These are phyloP conservation scores for Nettapus auritus DNA, from an alignment of 2,113 vertebrate species.

Conservation along the genomic window DNA sequence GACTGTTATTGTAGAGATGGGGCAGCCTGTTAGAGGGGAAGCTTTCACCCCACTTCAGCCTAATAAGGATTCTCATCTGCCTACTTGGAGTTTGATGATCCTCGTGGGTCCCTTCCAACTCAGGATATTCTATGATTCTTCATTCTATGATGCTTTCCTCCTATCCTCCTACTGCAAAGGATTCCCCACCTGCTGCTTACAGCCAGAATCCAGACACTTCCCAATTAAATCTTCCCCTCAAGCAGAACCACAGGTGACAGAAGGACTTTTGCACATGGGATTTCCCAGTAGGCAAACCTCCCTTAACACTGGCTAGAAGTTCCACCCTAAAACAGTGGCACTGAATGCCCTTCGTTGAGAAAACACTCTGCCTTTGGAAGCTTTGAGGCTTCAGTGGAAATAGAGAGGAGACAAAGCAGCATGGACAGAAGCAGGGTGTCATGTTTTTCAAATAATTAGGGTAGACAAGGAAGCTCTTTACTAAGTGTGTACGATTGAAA, in stretches of 20 bases:
- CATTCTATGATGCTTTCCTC: not conserved
- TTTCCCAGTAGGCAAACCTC: not conserved
- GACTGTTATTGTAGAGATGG: not conserved
- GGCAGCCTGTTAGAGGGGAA: not conserved
- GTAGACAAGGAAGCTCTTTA: not conserved
- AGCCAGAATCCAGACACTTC: fast-evolving
- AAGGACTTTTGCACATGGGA: not conserved
- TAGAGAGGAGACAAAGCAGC: not conserved
- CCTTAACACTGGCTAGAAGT: not conserved
- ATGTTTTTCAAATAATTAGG: not conserved
- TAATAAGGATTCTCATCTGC: not conserved
- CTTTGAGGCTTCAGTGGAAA: not conserved
- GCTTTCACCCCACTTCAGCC: not conserved
- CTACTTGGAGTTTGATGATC: not conserved
- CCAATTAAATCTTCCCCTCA: not conserved
- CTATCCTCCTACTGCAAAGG: not conserved
- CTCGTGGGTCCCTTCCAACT: too few species aligned
- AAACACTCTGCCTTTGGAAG: not conserved
- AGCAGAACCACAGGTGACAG: not conserved
- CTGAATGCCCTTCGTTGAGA: not conserved
- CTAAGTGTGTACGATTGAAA: not conserved
- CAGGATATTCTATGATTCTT: too few species aligned
- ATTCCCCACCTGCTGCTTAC: not conserved
- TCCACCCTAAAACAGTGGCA: fast-evolving
- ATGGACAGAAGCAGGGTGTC: fast-evolving